phyloP scores from a whole-genome alignment of 2,113 vertebrate species.

The Butastur rufipennis region DNA sequence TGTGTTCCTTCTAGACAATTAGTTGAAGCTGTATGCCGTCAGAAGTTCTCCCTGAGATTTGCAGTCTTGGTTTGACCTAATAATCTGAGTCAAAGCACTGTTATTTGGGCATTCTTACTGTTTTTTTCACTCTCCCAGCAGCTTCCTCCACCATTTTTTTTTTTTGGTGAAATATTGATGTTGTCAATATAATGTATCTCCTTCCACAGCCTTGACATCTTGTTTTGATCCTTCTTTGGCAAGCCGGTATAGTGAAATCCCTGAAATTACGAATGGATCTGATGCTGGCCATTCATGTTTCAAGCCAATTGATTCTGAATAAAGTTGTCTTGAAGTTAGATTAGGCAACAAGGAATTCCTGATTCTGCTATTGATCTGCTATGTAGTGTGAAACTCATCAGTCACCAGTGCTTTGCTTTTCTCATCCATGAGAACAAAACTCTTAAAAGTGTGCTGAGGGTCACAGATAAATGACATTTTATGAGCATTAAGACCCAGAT shows the following conservation, averaged over 20 bases:
- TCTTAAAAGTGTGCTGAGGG: background rate
- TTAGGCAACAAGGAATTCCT: background rate
- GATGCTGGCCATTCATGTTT: background rate
- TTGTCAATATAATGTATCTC: background rate
- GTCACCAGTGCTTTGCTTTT: background rate
- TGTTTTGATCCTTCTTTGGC: background rate
- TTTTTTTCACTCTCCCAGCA: background rate
- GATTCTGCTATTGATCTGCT: background rate
- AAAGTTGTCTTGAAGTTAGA: background rate
- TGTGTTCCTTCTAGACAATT: background rate
- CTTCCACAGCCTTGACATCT: background rate
- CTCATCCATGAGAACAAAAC: background rate
- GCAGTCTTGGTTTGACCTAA: background rate
- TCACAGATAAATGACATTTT: background rate
- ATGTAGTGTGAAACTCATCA: background rate
- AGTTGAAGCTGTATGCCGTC: background rate
- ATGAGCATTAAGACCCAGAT: background rate
- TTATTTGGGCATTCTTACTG: background rate
- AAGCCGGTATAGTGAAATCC: background rate
- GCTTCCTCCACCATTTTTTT: background rate
- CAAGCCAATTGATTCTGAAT: background rate
- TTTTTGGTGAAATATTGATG: background rate
- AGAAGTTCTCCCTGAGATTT: background rate
- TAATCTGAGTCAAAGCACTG: background rate
- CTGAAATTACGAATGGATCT: background rate